Conservation (phyloP, 1,140 invertebrate genomes). For the Homarus americanus region DNA sequence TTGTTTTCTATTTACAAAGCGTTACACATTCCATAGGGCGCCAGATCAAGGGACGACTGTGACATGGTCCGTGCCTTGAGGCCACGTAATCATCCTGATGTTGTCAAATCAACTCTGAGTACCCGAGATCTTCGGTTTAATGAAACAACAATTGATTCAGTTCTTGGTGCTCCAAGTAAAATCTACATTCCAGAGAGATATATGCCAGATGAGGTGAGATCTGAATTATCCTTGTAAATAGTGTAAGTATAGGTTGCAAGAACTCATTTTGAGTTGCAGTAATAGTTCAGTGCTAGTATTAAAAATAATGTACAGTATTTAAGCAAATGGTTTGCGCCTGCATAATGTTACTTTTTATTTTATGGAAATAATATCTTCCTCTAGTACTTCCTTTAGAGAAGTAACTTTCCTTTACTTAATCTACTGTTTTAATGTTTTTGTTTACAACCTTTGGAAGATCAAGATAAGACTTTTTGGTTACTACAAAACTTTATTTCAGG, state of each 20-base stretch:
- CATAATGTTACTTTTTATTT: too few relatives aligned
- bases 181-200: constrained; percentile 94
- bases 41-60: constrained; percentile 88
- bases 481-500: constrained; percentile 29
- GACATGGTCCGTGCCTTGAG: constrained; percentile 89
- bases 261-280: not conserved
- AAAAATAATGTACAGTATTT: too few relatives aligned
- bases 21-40: constrained; percentile 78
- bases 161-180: constrained; percentile 91
- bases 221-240: not conserved
- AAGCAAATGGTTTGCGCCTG: too few relatives aligned
- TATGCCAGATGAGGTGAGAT: constrained; percentile 88
- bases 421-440: too few relatives aligned
- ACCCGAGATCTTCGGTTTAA: constrained; percentile 83
- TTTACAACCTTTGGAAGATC: too few relatives aligned
- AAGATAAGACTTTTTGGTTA: too few relatives aligned
- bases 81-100: constrained; percentile 86
- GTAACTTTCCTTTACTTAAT: too few relatives aligned
- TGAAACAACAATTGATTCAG: constrained; percentile 89
- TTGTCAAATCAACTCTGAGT: constrained; percentile 88
- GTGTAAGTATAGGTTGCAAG: not conserved
- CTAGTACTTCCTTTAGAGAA: too few relatives aligned
- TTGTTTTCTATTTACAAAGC: not conserved
- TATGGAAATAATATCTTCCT: too few relatives aligned
- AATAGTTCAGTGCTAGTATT: too few relatives aligned